These are phyloP conservation scores for Saxidomus purpurata DNA, from an alignment of 1,140 invertebrate genomes.

Conservation along the genomic window DNA sequence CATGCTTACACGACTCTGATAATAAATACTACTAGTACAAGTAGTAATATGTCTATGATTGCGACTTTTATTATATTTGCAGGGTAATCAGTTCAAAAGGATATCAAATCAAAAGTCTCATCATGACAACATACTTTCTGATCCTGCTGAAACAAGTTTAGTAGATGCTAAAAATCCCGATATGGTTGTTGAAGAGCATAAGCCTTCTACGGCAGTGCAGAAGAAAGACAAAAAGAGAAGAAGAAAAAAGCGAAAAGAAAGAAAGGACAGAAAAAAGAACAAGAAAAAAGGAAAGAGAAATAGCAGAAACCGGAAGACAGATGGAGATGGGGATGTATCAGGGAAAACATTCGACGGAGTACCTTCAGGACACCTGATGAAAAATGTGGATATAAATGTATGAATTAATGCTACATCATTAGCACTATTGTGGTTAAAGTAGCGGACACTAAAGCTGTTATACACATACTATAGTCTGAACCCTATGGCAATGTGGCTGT, in stretches of 20 bases:
- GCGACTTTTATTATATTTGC: not conserved
- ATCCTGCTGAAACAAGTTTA: conserved; percentile 6
- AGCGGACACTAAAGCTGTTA: too few species aligned
- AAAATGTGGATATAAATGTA: conserved; percentile 68
- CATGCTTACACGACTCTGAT: too few species aligned
- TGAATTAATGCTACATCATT: too few species aligned
- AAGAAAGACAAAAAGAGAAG: conserved; percentile 18
- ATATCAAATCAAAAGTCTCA: not conserved
- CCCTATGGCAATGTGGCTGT: too few species aligned
- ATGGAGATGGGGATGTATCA: conserved; percentile 41
- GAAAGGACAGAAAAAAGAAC: conserved; percentile 63
- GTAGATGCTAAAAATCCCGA: not conserved
- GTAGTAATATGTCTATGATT: too few species aligned
- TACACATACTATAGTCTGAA: too few species aligned
- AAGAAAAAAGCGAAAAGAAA: conserved; percentile 64
- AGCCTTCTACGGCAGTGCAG: not conserved
- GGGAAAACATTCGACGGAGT: conserved; percentile 10
- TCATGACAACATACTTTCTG: conserved; percentile 27
- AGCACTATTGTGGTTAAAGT: too few species aligned
- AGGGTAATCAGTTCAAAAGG: conserved; percentile 21
- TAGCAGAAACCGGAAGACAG: conserved; percentile 60
- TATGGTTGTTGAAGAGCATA: not conserved
- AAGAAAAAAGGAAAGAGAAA: conserved; percentile 71
- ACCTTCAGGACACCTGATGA: conserved; percentile 14
- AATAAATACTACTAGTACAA: too few species aligned